Evolutionary conservation across 2,797 vertebrate genomes (phyloP).

Genomic region (Clamator glandarius): DNA sequence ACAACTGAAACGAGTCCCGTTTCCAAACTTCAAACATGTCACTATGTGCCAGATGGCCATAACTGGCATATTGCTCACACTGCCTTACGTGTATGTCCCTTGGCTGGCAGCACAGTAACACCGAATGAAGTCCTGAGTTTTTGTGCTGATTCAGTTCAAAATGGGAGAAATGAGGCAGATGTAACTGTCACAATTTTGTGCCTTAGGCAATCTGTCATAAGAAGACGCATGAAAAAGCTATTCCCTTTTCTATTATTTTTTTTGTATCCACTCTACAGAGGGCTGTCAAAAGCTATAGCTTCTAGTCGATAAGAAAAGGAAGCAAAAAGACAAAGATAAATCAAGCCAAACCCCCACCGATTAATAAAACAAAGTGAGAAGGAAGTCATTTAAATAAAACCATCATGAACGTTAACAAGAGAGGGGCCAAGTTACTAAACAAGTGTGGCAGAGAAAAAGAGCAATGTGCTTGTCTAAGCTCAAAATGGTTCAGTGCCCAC

Average conservation of each 20-base stretch:
- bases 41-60: too few species aligned
- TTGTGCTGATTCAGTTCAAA: not conserved
- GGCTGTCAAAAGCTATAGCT: not conserved
- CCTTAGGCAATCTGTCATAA: not conserved
- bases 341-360: not conserved
- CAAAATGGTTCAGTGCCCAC: not conserved
- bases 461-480: not conserved
- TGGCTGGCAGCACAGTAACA: not conserved
- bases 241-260: not conserved
- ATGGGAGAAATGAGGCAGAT: not conserved
- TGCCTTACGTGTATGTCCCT: not conserved
- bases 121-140: not conserved
- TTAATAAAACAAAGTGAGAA: not conserved
- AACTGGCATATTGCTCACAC: not conserved
- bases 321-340: not conserved
- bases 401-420: not conserved
- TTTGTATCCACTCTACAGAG: not conserved
- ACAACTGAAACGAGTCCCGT: not conserved
- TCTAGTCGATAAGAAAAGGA: not conserved
- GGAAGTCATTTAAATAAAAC: not conserved
- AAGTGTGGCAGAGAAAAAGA: not conserved
- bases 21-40: accelerated
- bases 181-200: not conserved
- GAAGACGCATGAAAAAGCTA: not conserved
- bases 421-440: not conserved